Conservation (phyloP, 2,797 vertebrate genomes). For the Merluccius polli region DNA sequence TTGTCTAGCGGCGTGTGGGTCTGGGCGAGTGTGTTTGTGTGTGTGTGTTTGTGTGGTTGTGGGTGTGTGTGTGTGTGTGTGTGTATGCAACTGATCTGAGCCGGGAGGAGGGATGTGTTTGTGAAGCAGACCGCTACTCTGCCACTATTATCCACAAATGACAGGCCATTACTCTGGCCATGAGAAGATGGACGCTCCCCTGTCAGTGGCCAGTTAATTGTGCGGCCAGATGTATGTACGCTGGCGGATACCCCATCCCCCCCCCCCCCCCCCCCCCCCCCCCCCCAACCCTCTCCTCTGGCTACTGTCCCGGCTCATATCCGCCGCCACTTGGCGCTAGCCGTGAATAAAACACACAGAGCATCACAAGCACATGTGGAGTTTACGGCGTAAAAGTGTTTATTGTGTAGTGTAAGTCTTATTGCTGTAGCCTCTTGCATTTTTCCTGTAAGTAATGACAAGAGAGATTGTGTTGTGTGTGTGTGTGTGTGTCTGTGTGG, state of each 20-base stretch:
- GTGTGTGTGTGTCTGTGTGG: neutral
- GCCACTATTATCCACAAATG: slow-evolving; percentile 89
- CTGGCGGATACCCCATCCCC: slow-evolving; percentile 79
- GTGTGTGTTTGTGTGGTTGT: too few relatives aligned
- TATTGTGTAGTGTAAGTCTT: slow-evolving; percentile 27
- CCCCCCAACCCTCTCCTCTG: slow-evolving; percentile 64
- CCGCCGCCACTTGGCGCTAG: slow-evolving; percentile 71
- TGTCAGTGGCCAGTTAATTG: slow-evolving; percentile 94
- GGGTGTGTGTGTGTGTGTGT: slow-evolving; percentile 55
- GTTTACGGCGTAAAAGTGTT: slow-evolving; percentile 68
- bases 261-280: slow-evolving; percentile 79
- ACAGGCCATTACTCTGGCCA: slow-evolving; percentile 92
- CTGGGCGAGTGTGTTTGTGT: too few relatives aligned
- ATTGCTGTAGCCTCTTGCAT: slow-evolving; percentile 27
- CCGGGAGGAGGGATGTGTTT: slow-evolving; percentile 53
- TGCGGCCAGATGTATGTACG: slow-evolving; percentile 89
- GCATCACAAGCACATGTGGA: slow-evolving; percentile 75
- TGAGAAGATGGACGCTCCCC: slow-evolving; percentile 93
- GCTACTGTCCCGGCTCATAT: slow-evolving; percentile 78
- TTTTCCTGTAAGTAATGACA: slow-evolving; percentile 23
- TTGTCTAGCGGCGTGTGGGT: slow-evolving; percentile 76
- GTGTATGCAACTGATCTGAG: slow-evolving; percentile 56
- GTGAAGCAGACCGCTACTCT: slow-evolving; percentile 73
- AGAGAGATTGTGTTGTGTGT: neutral
- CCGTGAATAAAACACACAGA: slow-evolving; percentile 46